These are phyloP conservation scores for Oryctolagus cuniculus DNA, from an alignment of 2,113 vertebrate genomes.

Conservation along the genomic window DNA sequence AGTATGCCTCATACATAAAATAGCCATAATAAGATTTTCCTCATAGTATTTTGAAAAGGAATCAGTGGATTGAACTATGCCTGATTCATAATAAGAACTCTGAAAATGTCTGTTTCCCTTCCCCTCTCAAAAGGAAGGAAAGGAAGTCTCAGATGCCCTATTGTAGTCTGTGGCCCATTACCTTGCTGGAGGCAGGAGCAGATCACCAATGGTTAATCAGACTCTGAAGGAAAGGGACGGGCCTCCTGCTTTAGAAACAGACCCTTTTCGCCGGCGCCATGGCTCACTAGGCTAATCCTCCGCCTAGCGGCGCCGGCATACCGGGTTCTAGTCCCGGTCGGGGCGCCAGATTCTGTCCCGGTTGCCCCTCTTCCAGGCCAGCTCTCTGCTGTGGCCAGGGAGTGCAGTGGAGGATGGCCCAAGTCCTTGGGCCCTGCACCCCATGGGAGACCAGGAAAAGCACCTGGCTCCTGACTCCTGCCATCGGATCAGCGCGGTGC, in stretches of 20 bases:
- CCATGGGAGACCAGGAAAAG: too few relatives aligned
- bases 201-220: background rate
- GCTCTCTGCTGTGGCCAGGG: too few relatives aligned
- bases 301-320: too few relatives aligned
- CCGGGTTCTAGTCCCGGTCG: too few relatives aligned
- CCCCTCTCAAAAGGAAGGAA: background rate
- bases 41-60: background rate
- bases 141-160: background rate
- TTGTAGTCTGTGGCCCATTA: background rate
- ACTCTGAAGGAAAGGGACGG: background rate
- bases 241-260: background rate
- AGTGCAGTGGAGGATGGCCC: too few relatives aligned
- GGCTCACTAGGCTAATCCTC: too few relatives aligned
- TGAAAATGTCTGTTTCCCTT: background rate
- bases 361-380: too few relatives aligned
- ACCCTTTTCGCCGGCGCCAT: too few relatives aligned
- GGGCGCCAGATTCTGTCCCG: too few relatives aligned
- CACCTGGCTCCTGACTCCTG: too few relatives aligned
- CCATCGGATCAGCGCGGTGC: too few relatives aligned
- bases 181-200: background rate
- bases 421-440: too few relatives aligned
- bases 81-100: background rate
- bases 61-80: background rate
- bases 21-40: background rate
- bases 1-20: slow-evolving; percentile 12